phyloP scores from a whole-genome alignment of 2,888 invertebrate genomes.

The Drosophila flavopinicola region DNA sequence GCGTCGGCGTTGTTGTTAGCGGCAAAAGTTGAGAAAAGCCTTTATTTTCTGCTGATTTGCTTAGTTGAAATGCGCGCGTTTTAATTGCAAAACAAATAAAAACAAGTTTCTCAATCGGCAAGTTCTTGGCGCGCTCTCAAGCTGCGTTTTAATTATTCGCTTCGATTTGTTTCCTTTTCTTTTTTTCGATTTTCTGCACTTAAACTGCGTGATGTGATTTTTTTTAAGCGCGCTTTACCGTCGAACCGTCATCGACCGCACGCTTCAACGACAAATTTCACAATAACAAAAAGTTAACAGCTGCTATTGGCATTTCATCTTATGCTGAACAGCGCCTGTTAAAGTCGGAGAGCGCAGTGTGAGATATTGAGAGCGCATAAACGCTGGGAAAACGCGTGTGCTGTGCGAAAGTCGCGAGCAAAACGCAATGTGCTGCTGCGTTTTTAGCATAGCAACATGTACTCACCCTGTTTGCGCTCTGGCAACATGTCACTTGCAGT shows the following conservation, averaged over 20 bases:
- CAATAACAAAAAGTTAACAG: slow-evolving; percentile 54
- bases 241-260: slow-evolving; percentile 29
- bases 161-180: slow-evolving; percentile 33
- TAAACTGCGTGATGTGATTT: slow-evolving; percentile 36
- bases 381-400: slow-evolving; percentile 29
- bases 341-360: slow-evolving; percentile 8
- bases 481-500: slow-evolving; percentile 15
- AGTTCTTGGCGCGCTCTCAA: slow-evolving; percentile 24
- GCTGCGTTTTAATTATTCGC: slow-evolving; percentile 20
- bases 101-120: slow-evolving; percentile 23
- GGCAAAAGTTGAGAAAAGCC: slow-evolving; percentile 51
- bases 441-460: slow-evolving; percentile 17
- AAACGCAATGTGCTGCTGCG: neutral
- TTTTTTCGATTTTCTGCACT: slow-evolving; percentile 44
- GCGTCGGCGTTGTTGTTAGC: slow-evolving; percentile 41
- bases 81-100: slow-evolving; percentile 13
- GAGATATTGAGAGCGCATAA: slow-evolving; percentile 11
- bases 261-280: slow-evolving; percentile 40
- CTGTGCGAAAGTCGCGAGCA: slow-evolving; percentile 10
- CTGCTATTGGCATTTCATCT: slow-evolving; percentile 3
- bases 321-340: slow-evolving; percentile 42
- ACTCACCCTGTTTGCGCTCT: neutral
- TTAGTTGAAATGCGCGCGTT: slow-evolving; percentile 39
- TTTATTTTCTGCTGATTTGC: slow-evolving; percentile 28
- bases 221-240: slow-evolving; percentile 21